Evolutionary conservation across 1,140 invertebrate genomes (phyloP), one percentile per base, ranked within the genome.

Genomic region (Drosophila hydei): DNA sequence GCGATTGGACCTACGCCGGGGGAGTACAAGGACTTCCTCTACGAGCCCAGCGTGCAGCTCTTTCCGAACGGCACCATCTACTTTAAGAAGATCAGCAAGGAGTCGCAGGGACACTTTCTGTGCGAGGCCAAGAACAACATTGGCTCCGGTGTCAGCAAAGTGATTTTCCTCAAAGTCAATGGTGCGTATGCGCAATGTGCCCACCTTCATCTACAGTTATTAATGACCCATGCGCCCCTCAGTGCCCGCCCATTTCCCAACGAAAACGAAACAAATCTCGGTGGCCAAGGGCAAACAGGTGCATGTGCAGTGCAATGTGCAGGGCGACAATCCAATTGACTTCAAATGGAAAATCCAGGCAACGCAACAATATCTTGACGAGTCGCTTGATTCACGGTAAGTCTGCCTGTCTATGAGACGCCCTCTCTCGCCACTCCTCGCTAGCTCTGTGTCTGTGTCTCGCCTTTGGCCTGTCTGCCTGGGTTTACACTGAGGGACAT

Each of bases 41-140:
- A 95, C 74, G 94, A 95, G 89, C 94, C 94, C 23, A 95, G 94
- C 73, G 94, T 96, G 1, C 94, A 95, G 72, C 94, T 97, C 63
- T 95, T 96, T 84, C 94, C 95, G 61, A 97, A 97, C 89, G 96
- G 96, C 2, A 96, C 96, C 1, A 93, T 97, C 16, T 94, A 95
- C 47, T 97, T 97, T 80, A 94, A 94, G 63, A 94, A 96, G 78
- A 95, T 97, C 38, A 95, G 94, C 71, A 97, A 97, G 90, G 95
- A 96, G 67, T 96, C 96, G 88, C 96, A 97, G 90, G 97, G 97
- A 1, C 96, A 96, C 88, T 99, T 98, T 90, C 92, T 98, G 8
- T 99, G 98, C 92, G 97, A 98, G 83, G 97, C 97, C 0, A 95
- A 96, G 75, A 99, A 99, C 89, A 96, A 95, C 51, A 97, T 98